Evolutionary conservation across 2,797 vertebrate species (phyloP).

Genomic region (Chiloscyllium punctatum): DNA sequence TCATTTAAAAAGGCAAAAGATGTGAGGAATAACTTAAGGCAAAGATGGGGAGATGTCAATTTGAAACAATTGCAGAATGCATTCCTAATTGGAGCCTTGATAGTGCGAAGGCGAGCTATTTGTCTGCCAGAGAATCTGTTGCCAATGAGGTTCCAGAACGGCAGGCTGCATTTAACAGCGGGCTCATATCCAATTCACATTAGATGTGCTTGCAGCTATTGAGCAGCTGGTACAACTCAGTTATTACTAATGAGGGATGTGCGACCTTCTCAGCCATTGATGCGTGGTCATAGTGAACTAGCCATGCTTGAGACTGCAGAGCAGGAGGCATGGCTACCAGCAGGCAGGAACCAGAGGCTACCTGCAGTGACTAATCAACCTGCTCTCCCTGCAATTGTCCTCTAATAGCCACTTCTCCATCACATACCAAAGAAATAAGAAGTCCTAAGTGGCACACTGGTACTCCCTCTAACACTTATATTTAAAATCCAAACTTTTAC

Average conservation of each 20-base stretch:
- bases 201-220: slow-evolving; percentile 12
- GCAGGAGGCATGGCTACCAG: neutral
- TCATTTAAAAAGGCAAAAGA: neutral
- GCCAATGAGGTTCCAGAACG: slow-evolving; percentile 9
- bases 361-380: neutral
- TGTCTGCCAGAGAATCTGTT: neutral
- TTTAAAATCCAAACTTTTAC: neutral
- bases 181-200: neutral
- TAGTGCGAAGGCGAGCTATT: neutral
- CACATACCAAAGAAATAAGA: neutral
- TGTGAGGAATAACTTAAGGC: neutral
- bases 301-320: neutral
- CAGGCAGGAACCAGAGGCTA: neutral
- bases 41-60: neutral
- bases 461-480: neutral
- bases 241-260: neutral
- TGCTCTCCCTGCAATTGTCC: neutral
- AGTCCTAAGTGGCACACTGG: neutral
- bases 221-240: neutral
- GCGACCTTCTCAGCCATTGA: neutral
- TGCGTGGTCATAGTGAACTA: neutral
- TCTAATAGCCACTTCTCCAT: neutral
- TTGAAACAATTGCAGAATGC: neutral
- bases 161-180: slow-evolving; percentile 15
- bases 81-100: neutral